Conservation (phyloP, 2,888 invertebrate species). For the Galerucella calmariensis region DNA sequence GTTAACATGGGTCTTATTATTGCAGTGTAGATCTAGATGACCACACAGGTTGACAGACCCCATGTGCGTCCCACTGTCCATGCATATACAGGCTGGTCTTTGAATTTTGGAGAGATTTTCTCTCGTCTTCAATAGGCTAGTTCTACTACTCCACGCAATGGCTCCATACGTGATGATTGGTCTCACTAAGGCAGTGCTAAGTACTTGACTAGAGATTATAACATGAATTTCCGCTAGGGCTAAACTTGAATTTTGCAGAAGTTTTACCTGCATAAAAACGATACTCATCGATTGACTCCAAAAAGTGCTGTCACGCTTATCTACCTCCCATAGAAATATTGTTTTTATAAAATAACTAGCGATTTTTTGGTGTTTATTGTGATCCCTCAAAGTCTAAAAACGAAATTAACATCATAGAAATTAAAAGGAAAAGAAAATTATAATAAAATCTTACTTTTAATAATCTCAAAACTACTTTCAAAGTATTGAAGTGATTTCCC, state of each 20-base stretch:
- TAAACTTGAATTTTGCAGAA: constrained; percentile 1
- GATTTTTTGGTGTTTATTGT: constrained; percentile 56
- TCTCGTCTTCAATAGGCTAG: too few relatives aligned
- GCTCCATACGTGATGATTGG: too few relatives aligned
- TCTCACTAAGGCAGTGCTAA: too few relatives aligned
- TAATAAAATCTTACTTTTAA: constrained; percentile 53
- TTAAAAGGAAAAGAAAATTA: not conserved
- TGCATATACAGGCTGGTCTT: too few relatives aligned
- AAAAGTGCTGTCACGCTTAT: constrained; percentile 45
- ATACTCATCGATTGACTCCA: constrained; percentile 53
- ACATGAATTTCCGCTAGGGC: too few relatives aligned
- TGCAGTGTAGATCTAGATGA: too few relatives aligned
- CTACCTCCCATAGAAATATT: constrained; percentile 61
- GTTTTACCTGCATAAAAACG: constrained; percentile 57
- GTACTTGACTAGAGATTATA: too few relatives aligned
- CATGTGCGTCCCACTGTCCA: too few relatives aligned
- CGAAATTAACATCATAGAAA: constrained; percentile 10
- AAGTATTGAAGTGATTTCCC: constrained; percentile 42
- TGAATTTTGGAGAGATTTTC: too few relatives aligned
- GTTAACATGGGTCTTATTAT: too few relatives aligned
- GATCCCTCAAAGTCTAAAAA: constrained; percentile 64
- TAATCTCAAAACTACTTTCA: constrained; percentile 59
- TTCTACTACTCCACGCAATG: too few relatives aligned
- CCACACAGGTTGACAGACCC: too few relatives aligned
- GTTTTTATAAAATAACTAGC: constrained; percentile 67